A percentile compares a stretch with the other conserved stretches of the same genome.
These are phyloP conservation scores for Capitulum mitella DNA, from an alignment of 2,888 invertebrate genomes.

Conservation along the genomic window DNA sequence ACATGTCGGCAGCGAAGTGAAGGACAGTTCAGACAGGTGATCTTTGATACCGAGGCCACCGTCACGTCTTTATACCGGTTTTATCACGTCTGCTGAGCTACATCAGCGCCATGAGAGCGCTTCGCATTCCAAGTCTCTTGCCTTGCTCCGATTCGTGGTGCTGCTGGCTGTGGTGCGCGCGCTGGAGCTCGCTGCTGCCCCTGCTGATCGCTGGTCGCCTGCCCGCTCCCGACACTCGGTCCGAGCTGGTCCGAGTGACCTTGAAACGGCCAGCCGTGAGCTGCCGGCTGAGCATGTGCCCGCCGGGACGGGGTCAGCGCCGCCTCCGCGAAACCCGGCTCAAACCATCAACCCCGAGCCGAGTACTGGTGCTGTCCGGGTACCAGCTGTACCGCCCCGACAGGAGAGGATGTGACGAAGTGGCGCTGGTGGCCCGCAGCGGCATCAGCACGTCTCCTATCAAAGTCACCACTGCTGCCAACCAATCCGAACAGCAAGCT, in stretches of 20 bases:
- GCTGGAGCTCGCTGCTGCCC: not conserved
- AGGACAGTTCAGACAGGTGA: too few species aligned
- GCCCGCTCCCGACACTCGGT: not conserved
- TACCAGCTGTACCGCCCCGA: slow-evolving; percentile 16
- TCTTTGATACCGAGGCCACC: too few species aligned
- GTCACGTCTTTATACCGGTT: too few species aligned
- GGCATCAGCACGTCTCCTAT: not conserved
- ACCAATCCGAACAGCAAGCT: not conserved
- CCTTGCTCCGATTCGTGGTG: not conserved
- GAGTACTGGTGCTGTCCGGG: not conserved
- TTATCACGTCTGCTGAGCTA: too few species aligned
- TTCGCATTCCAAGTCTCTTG: not conserved
- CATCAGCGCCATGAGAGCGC: too few species aligned
- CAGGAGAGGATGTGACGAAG: not conserved
- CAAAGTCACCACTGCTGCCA: not conserved
- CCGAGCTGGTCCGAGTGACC: not conserved
- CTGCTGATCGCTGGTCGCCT: not conserved
- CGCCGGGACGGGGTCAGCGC: not conserved
- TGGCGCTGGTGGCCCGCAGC: not conserved
- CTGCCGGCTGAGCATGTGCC: not conserved
- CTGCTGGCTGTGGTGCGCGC: not conserved
- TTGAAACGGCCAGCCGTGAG: not conserved
- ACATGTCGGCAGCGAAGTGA: too few species aligned
- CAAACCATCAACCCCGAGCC: not conserved
- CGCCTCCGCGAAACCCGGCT: not conserved